phyloP scores from a whole-genome alignment of 2,888 invertebrate species.

The Meliscaeva auricollis region DNA sequence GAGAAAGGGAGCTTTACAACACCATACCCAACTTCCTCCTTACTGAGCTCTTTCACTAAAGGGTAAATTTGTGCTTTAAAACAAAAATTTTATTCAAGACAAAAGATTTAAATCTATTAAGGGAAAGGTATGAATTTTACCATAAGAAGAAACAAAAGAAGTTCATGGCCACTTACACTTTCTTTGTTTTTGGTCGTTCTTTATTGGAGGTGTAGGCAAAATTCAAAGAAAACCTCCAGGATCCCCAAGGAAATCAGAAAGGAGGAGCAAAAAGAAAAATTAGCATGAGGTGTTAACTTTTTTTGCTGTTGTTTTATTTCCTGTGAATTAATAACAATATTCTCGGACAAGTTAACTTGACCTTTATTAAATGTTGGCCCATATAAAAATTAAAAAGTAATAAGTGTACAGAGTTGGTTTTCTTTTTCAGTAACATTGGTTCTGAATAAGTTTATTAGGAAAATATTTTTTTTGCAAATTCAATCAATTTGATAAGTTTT shows the following conservation, averaged over 20 bases:
- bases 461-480: too few species aligned
- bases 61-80: background rate
- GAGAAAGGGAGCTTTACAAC: background rate
- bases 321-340: background rate
- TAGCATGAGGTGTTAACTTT: background rate
- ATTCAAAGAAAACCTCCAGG: too few species aligned
- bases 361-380: background rate
- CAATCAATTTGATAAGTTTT: too few species aligned
- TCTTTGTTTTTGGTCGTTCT: background rate
- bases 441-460: too few species aligned
- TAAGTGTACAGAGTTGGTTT: too few species aligned
- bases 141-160: background rate
- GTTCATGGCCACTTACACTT: background rate
- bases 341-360: background rate
- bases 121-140: background rate
- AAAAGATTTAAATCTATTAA: background rate
- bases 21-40: too few species aligned
- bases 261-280: too few species aligned
- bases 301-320: background rate
- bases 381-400: too few species aligned
- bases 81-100: background rate
- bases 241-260: too few species aligned
- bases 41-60: background rate
- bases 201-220: background rate
- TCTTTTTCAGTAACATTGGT: too few species aligned